Evolutionary conservation across 2,888 invertebrate species (phyloP).

Genomic region (Ichneumoninae sp.): DNA sequence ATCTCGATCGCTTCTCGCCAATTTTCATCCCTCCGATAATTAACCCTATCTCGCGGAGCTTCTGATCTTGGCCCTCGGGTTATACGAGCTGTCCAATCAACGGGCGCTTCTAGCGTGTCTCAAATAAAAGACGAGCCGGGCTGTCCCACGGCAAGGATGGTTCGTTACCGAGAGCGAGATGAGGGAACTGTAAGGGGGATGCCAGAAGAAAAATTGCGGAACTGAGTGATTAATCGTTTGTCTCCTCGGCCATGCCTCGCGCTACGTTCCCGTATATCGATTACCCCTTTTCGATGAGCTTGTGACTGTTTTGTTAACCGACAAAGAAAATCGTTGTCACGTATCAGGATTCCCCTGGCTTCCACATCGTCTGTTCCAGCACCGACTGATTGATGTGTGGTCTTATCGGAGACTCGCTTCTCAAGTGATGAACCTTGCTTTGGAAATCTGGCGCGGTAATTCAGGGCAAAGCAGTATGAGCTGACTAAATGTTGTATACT

Average conservation of each 20-base stretch:
- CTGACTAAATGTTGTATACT: background rate
- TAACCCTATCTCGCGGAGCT: slow-evolving; percentile 27
- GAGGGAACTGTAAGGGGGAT: slow-evolving; percentile 4
- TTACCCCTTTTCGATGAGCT: slow-evolving; percentile 23
- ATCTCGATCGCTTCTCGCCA: slow-evolving; percentile 55
- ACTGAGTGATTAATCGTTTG: slow-evolving; percentile 56
- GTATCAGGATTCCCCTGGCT: slow-evolving; percentile 20
- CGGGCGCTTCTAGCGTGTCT: slow-evolving; percentile 46
- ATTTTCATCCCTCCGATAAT: slow-evolving; percentile 59
- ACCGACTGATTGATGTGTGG: background rate
- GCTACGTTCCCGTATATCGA: slow-evolving; percentile 33
- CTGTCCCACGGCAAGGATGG: slow-evolving; percentile 15
- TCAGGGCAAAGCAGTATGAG: background rate
- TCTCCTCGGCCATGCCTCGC: slow-evolving; percentile 35
- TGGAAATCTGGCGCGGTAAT: background rate
- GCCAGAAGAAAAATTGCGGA: slow-evolving; percentile 35
- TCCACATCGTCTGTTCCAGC: slow-evolving; percentile 4
- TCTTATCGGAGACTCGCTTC: slow-evolving; percentile 5
- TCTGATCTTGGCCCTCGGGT: slow-evolving; percentile 6
- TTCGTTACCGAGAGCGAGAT: slow-evolving; percentile 45
- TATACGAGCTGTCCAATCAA: slow-evolving; percentile 54
- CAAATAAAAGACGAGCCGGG: slow-evolving; percentile 41
- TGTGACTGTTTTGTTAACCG: slow-evolving; percentile 42
- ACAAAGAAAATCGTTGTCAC: slow-evolving; percentile 36
- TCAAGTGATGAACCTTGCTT: background rate